Evolutionary conservation across 2,113 vertebrate species (phyloP), one percentile per base, ranked within the genome.

Genomic region (Herpetotheres cachinnans): DNA sequence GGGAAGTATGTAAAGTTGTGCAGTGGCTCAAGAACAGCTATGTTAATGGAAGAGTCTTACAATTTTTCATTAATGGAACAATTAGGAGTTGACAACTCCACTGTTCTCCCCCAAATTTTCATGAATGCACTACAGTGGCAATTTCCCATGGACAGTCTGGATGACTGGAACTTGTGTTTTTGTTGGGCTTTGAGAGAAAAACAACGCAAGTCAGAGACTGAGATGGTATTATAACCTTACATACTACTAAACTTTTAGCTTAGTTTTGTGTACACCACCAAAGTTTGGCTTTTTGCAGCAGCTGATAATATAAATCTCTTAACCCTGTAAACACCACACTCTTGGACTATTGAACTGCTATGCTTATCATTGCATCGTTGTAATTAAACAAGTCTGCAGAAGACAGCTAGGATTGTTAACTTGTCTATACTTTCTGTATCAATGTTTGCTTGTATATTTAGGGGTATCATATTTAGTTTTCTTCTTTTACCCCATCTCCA

Each of bases 131-230:
- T 81, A 78, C 44, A 86, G 62, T 30, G 40, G 29, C 20, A 67
- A 49, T 93, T 96, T 93, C 42, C 44, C 56, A 38, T 72, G 66
- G 52, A 93, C 72, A 96, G 83, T 70, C 90, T 92, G 83, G 58
- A 93, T 96, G 80, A 90, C 82, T 55, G 38, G 88, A 96, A 97
- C 80, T 86, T 96, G 59, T 88, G 77, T 10, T 58, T 90, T 71
- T 83, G 22, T 30, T 52, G 11, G 89, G 86, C 81, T 96, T 97
- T 96, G 86, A 97, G 93, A 88, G 16, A 65, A 96, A 95, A 97
- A 36, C 62, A 84, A 34, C 52, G 73, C 70, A 47, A 96, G 66
- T 73, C 78, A 90, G 93, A 76, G 47, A 65, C 79, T n/a, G 67
- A 96, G 66, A 69, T 87, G 40, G 56, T 90, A 94, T 85, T 94